These are phyloP conservation scores for Marasmarcha lunaedactyla DNA, from an alignment of 2,888 invertebrate genomes.

Conservation along the genomic window DNA sequence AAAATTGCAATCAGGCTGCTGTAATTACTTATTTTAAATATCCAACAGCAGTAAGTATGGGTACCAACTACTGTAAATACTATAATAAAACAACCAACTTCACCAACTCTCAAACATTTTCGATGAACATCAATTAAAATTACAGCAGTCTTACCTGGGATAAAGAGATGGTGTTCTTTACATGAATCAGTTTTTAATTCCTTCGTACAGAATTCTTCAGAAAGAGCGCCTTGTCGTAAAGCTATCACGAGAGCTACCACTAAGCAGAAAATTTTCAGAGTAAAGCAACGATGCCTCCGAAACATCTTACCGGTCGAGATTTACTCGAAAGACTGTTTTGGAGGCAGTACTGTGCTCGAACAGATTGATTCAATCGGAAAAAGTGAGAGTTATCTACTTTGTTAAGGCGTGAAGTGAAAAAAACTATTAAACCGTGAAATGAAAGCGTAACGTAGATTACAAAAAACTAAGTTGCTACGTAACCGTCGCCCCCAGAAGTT, in stretches of 20 bases:
- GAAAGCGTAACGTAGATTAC: conserved; percentile 31
- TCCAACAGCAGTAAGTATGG: no score
- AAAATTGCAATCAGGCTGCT: no score
- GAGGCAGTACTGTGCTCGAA: conserved; percentile 21
- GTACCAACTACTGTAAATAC: no score
- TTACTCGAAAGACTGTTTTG: conserved; percentile 29
- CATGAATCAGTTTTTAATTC: conserved; percentile 24
- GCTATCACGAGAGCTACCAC: conserved; percentile 30
- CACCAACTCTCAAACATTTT: no score
- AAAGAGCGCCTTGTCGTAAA: conserved; percentile 22
- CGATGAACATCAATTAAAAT: no score
- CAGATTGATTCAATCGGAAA: conserved; percentile 40
- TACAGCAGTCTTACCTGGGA: conserved; percentile 23
- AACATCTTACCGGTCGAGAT: conserved; percentile 37
- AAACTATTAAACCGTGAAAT: conserved; percentile 44
- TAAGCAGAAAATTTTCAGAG: conserved; percentile 33
- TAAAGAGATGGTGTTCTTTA: conserved; percentile 23
- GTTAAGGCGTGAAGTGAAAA: no score
- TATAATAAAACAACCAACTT: no score
- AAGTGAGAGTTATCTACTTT: conserved; percentile 34
- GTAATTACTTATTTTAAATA: no score
- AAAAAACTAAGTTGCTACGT: neutral
- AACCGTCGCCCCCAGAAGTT: neutral
- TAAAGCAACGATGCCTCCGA: conserved; percentile 28
- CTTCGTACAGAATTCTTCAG: conserved; percentile 36